A percentile compares a stretch with the other conserved stretches of the same genome.
These are phyloP conservation scores for Brachypalpus laphriformis DNA, from an alignment of 2,888 invertebrate genomes.

Conservation along the genomic window DNA sequence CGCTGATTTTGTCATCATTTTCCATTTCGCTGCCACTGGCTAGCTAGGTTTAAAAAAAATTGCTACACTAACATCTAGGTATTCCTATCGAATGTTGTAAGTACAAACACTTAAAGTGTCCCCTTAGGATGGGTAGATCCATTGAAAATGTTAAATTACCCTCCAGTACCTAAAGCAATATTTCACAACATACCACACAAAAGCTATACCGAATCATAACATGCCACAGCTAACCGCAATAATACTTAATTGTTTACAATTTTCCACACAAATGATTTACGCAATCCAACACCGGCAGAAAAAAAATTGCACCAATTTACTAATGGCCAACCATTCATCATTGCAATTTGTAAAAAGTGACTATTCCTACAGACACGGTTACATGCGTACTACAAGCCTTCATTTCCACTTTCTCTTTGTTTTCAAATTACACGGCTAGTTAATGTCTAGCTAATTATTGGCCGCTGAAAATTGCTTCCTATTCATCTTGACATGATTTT, in stretches of 20 bases:
- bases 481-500: constrained; percentile 14
- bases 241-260: not conserved
- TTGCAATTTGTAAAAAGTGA: constrained; percentile 16
- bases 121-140: not conserved
- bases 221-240: not conserved
- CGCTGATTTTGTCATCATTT: constrained; percentile 56
- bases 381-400: not conserved
- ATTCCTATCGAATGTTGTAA: no score
- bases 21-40: no score
- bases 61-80: no score
- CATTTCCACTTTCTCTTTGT: constrained; percentile 49
- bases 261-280: constrained; percentile 1
- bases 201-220: not conserved
- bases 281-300: not conserved
- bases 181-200: not conserved
- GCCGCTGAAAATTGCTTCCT: constrained; percentile 39
- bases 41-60: no score
- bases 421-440: constrained; percentile 43
- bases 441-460: constrained; percentile 40
- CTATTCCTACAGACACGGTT: not conserved
- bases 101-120: not conserved
- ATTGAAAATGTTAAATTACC: not conserved
- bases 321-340: constrained; percentile 11
- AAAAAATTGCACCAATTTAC: constrained; percentile 9
- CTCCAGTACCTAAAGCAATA: not conserved